Conservation (phyloP, 2,888 invertebrate genomes). For the Hypomecis atomaria region DNA sequence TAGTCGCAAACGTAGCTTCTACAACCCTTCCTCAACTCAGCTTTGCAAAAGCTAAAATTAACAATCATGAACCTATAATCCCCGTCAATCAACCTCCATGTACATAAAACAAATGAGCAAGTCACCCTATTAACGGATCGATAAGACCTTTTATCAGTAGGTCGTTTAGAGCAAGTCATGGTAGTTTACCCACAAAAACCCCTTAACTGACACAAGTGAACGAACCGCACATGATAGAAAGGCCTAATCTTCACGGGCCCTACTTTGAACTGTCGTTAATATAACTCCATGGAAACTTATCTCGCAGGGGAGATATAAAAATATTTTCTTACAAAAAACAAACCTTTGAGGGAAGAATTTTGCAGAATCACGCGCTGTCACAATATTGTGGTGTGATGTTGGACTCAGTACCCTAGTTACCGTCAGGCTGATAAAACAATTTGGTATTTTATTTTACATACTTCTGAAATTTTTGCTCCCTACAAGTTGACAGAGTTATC, state of each 20-base stretch:
- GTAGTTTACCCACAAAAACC: constrained; percentile 44
- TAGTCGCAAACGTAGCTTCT: no score
- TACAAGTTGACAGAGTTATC: no score
- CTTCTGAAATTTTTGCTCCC: no score
- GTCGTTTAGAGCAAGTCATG: constrained; percentile 32
- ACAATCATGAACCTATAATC: neutral
- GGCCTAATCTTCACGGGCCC: constrained; percentile 64
- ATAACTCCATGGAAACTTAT: constrained; percentile 72
- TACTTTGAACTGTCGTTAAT: constrained; percentile 75
- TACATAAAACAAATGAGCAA: constrained; percentile 11
- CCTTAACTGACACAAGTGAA: constrained; percentile 59
- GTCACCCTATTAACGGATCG: constrained; percentile 14
- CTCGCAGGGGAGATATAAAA: constrained; percentile 70
- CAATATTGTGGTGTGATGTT: constrained; percentile 20
- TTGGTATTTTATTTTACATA: no score
- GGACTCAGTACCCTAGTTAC: constrained; percentile 15
- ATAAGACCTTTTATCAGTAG: constrained; percentile 26
- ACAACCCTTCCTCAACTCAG: neutral
- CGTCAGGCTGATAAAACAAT: no score
- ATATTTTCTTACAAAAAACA: constrained; percentile 66
- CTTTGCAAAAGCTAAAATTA: no score
- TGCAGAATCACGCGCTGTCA: constrained; percentile 54
- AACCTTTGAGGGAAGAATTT: constrained; percentile 53
- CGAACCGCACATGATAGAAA: constrained; percentile 64
- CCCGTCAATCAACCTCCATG: neutral